Base-by-base conservation (phyloP, 2,797 vertebrate genomes). In the Xyrichtys novacula region DNA sequence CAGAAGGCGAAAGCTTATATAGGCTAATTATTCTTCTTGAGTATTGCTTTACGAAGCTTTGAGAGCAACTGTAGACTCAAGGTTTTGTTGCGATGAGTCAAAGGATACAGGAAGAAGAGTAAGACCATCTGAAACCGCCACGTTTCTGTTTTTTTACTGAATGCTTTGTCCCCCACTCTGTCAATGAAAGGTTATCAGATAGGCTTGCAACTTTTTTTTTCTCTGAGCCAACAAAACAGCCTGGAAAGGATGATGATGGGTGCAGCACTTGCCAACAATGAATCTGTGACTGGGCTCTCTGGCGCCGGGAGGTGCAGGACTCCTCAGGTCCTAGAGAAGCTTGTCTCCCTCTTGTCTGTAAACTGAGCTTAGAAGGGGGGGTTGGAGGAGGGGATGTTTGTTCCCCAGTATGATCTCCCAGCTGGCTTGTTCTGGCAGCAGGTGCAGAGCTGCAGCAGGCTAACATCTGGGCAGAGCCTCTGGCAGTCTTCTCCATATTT, bases 381-480 rank as follows among this genome's bases (percentile, higher is more conserved):
- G 43, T n/a, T n/a, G 50, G 58, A 38, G 31, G 17, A 44, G 28
- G 17, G 60, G 38, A 11, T 64, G 59, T 79, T 70, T 73, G 65
- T 82, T 55, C 38, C 46, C 65, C 67, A 22, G 28, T 54, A 38
- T 31, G 54, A 25, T 47, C 58, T 85, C 64, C 68, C 87, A 83
- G 79, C 85, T 86, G 81, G 65, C 74, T 74, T 34, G 49, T 55
- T n/a, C 73, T 69, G 68, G 69, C 73, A 92, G 89, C 92, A 93
- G 93, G 93, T 94, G 92, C 88, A 79, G 70, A 69, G 47, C 74
- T 81, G 61, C 86, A 66, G 63, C 77, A 81, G 64, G 62, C 54
- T 63, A 78, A 91, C 91, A 92, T 93, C 91, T 93, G 91, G 92
- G 78, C 82, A 70, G 56, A 80, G 38, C 68, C 56, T 81, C 78